phyloP scores from a whole-genome alignment of 2,113 vertebrate species.

The Martes martes region DNA sequence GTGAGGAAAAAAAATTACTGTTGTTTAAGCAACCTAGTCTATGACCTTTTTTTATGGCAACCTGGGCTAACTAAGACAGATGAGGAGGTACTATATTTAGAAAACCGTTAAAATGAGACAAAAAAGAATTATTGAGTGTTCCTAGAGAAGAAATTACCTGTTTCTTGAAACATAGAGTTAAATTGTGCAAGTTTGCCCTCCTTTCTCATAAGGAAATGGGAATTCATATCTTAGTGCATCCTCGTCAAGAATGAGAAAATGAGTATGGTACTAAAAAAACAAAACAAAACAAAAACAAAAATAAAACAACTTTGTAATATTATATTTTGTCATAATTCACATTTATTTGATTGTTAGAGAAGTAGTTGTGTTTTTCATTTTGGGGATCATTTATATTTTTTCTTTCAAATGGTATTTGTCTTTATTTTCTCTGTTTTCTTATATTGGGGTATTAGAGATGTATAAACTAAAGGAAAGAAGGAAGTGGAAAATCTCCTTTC shows the following conservation, averaged over 20 bases:
- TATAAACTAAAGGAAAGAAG: background rate
- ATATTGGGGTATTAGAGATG: background rate
- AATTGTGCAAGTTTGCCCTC: background rate
- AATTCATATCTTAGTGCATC: background rate
- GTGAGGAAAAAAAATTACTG: background rate
- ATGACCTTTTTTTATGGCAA: background rate
- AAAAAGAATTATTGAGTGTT: background rate
- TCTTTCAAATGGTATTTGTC: background rate
- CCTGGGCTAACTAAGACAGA: background rate
- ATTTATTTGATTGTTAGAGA: background rate
- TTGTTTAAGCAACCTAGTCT: background rate
- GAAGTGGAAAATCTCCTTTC: background rate
- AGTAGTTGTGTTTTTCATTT: background rate
- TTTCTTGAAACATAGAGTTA: background rate
- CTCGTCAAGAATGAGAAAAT: background rate
- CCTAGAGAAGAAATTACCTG: background rate
- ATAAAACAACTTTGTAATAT: background rate
- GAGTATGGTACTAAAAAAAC: background rate
- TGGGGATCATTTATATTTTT: background rate
- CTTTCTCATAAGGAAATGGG: background rate
- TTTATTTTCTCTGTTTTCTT: background rate
- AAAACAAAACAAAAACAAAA: background rate
- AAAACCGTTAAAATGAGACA: background rate
- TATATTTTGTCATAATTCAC: background rate
- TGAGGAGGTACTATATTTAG: background rate